Conservation (phyloP, 53 echinoderm and acorn worm species). For the Hippasteria phrygiana region DNA sequence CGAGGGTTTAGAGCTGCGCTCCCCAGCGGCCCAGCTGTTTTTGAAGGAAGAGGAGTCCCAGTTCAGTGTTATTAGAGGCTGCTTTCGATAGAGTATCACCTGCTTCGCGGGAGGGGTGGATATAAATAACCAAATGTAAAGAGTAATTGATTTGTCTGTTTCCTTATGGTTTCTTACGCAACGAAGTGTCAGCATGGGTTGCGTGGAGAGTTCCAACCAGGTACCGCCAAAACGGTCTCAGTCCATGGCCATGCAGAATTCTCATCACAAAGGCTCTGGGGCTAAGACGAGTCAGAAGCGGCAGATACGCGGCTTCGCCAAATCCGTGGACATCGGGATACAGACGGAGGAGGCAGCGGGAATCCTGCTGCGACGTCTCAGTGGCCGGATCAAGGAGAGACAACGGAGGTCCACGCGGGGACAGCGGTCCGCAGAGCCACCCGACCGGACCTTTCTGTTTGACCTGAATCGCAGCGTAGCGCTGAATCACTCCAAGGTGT, state of each 20-base stretch:
- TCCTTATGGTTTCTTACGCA: neutral
- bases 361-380: constrained; percentile 28
- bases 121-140: neutral
- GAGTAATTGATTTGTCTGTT: neutral
- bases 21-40: neutral
- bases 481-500: constrained; percentile 8
- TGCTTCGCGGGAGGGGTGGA: neutral
- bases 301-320: neutral
- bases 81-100: neutral
- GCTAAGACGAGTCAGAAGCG: neutral
- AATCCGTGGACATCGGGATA: constrained; percentile 17
- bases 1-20: neutral
- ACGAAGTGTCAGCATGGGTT: constrained; percentile 26
- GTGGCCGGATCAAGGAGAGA: constrained; percentile 33
- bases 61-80: neutral
- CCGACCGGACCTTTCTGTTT: constrained; percentile 10
- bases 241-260: neutral
- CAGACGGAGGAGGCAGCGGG: constrained; percentile 24
- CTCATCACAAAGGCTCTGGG: neutral
- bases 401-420: constrained; percentile 14
- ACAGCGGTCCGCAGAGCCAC: neutral
- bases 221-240: neutral
- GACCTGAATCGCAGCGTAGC: constrained; percentile 35
- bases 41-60: neutral
- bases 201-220: constrained; percentile 33